Evolutionary conservation across 2,113 vertebrate genomes (phyloP).

Genomic region (Carassius auratus): DNA sequence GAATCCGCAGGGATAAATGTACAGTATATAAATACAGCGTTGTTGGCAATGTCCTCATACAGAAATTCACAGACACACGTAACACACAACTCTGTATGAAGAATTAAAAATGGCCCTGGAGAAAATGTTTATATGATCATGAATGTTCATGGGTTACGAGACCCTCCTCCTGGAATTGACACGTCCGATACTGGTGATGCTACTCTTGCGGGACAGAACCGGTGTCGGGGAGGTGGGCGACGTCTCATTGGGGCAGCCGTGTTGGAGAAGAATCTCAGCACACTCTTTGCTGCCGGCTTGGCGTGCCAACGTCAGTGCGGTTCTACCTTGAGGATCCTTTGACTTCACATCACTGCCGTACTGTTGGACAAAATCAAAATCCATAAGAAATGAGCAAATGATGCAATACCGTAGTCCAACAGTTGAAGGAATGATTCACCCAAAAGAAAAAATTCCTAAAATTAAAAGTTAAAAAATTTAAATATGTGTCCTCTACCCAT

Average conservation of each 20-base stretch:
- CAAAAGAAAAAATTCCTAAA: too few species aligned
- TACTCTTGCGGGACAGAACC: conserved; percentile 83
- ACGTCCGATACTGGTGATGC: conserved; percentile 86
- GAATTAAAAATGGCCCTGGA: conserved; percentile 44
- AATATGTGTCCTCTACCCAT: too few species aligned
- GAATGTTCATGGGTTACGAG: conserved; percentile 63
- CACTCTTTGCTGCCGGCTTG: conserved; percentile 86
- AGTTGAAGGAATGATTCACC: too few species aligned
- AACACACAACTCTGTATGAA: conserved; percentile 48
- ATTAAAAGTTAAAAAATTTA: too few species aligned
- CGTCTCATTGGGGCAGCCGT: conserved; percentile 85
- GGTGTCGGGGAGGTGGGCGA: conserved; percentile 79
- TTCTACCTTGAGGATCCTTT: conserved; percentile 83
- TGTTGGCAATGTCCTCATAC: conserved; percentile 8
- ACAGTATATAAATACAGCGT: conserved; percentile 37
- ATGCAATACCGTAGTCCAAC: neutral
- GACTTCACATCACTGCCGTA: conserved; percentile 87
- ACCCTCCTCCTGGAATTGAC: conserved; percentile 79
- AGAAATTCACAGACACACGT: conserved; percentile 45
- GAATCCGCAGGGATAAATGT: conserved; percentile 20
- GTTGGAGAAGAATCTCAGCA: conserved; percentile 86
- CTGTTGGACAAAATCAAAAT: conserved; percentile 62
- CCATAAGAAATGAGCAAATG: neutral
- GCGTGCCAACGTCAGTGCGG: conserved; percentile 82
- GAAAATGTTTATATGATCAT: conserved; percentile 39